Evolutionary conservation across 2,797 vertebrate species (phyloP).

Genomic region (Scyliorhinus canicula): DNA sequence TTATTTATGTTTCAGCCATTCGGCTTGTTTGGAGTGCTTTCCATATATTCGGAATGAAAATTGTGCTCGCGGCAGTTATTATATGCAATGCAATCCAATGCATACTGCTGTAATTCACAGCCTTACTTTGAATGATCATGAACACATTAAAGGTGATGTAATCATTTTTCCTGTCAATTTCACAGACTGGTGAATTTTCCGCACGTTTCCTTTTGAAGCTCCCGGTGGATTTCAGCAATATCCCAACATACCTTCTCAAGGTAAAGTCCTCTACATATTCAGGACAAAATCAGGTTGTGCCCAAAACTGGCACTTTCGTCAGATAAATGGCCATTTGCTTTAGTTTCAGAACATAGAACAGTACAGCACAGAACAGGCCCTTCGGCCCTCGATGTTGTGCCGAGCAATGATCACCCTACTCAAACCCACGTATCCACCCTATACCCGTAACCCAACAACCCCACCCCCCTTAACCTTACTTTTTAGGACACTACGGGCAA

Average conservation of each 20-base stretch:
- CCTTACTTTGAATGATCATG: background rate
- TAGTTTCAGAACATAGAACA: too few relatives aligned
- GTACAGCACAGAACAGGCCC: too few relatives aligned
- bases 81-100: background rate
- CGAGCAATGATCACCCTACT: too few relatives aligned
- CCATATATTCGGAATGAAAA: background rate
- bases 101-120: background rate
- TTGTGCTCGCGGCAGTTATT: background rate
- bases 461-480: too few relatives aligned
- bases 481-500: too few relatives aligned
- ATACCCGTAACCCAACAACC: too few relatives aligned
- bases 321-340: background rate
- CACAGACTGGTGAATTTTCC: constrained; percentile 81
- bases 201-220: constrained; percentile 94
- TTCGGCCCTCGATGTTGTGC: too few relatives aligned
- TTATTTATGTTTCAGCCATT: background rate
- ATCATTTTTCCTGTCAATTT: constrained; percentile 21
- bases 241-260: constrained; percentile 96
- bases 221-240: constrained; percentile 95
- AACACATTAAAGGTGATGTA: background rate
- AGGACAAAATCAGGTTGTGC: background rate
- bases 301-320: background rate
- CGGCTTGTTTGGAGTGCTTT: background rate
- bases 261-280: constrained; percentile 57
- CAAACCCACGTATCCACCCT: too few relatives aligned